phyloP scores from a whole-genome alignment of 2,888 invertebrate species.

The Palloptera scutellata region DNA sequence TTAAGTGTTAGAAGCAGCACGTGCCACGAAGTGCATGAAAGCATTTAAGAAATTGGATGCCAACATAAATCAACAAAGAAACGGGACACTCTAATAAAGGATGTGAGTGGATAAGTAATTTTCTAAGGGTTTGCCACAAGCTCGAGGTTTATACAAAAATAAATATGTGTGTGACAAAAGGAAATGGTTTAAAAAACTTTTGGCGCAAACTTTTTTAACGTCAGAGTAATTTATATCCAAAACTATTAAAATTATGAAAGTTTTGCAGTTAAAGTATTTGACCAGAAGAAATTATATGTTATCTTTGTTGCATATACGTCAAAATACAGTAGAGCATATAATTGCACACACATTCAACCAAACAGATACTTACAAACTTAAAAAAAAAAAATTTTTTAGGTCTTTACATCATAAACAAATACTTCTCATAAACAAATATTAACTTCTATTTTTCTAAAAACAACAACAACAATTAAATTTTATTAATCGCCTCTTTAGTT shows the following conservation, averaged over 20 bases:
- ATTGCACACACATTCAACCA: neutral
- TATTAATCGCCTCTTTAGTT: too few species aligned
- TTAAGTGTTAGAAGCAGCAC: slow-evolving; percentile 21
- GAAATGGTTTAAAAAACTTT: neutral
- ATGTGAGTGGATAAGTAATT: neutral
- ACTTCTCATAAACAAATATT: too few species aligned
- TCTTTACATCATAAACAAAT: neutral
- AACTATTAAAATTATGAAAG: slow-evolving; percentile 24
- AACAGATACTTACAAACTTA: neutral
- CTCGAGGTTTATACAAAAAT: neutral
- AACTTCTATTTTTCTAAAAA: too few species aligned
- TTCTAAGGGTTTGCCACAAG: neutral
- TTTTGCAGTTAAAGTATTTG: too few species aligned
- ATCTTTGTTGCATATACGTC: too few species aligned
- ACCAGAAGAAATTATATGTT: too few species aligned
- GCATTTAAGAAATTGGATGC: slow-evolving; percentile 18
- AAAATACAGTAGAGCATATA: too few species aligned
- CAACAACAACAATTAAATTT: too few species aligned
- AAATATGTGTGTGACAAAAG: neutral
- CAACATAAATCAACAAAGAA: too few species aligned
- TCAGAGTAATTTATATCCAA: slow-evolving; percentile 25
- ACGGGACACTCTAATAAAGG: too few species aligned
- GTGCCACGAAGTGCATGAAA: slow-evolving; percentile 26
- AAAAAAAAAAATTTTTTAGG: neutral
- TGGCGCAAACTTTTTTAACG: neutral